Percentiles rank a stretch among this genome's conserved stretches.
These are phyloP conservation scores for Hydractinia echinata DNA, from an alignment of 30 jellyfish, hydroid and myxozoan species.

Conservation along the genomic window DNA sequence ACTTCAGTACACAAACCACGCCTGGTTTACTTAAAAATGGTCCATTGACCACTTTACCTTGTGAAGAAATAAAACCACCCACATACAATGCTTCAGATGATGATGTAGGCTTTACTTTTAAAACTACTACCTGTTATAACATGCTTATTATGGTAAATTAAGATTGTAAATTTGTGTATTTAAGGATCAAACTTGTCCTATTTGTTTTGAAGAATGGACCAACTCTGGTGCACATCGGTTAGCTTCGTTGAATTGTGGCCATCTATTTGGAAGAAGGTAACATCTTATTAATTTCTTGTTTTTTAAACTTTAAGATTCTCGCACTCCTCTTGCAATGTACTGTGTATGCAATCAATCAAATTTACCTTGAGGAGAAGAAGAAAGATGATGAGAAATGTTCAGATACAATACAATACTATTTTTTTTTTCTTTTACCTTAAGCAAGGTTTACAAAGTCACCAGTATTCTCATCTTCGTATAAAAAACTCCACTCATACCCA, in stretches of 20 bases:
- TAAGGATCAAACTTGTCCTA: conserved; percentile 85
- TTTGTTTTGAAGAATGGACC: conserved; percentile 93
- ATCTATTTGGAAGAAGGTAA: conserved; percentile 91
- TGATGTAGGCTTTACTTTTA: background rate
- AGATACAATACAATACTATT: too few species aligned
- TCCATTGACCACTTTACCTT: background rate
- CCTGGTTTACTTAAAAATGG: conserved; percentile 25
- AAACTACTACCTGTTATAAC: too few species aligned
- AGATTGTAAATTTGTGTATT: background rate
- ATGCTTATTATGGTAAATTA: too few species aligned
- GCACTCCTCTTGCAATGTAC: background rate
- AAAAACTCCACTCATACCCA: too few species aligned
- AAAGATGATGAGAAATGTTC: conserved; percentile 2
- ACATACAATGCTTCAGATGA: background rate
- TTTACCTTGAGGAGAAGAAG: too few species aligned
- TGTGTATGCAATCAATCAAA: too few species aligned
- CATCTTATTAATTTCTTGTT: background rate
- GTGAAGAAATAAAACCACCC: background rate
- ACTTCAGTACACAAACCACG: conserved; percentile 20
- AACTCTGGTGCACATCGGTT: conserved; percentile 92
- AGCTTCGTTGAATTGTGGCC: conserved; percentile 75
- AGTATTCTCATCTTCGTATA: too few species aligned
- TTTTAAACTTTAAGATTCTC: background rate
- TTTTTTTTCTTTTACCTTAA: too few species aligned
- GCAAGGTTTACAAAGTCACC: too few species aligned